phyloP scores from a whole-genome alignment of 2,113 vertebrate genomes.

The Chloropsis cyanopogon region DNA sequence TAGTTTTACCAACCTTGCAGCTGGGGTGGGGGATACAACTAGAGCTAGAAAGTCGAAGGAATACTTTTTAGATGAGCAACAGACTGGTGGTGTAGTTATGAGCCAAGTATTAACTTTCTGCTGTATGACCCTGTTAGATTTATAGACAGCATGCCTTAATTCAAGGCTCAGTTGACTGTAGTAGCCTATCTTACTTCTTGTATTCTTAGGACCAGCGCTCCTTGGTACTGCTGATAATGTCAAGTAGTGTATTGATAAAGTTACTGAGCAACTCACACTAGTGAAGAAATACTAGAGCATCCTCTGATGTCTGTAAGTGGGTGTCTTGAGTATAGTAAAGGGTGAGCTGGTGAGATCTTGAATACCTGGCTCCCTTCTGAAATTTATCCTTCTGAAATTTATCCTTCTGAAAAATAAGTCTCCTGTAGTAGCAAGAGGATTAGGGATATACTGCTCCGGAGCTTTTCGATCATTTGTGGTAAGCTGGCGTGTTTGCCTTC shows the following conservation, averaged over 20 bases:
- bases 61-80: neutral
- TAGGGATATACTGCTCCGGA: neutral
- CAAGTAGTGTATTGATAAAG: neutral
- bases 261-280: neutral
- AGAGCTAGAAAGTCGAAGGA: neutral
- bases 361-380: neutral
- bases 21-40: rapidly evolving
- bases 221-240: neutral
- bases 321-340: neutral
- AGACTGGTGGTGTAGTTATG: neutral
- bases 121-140: neutral
- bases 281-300: neutral
- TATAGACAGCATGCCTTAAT: neutral
- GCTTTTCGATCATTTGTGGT: neutral
- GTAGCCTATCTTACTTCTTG: neutral
- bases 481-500: neutral
- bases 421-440: neutral
- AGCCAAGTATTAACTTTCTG: neutral
- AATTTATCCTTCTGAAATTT: neutral
- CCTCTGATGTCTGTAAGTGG: neutral
- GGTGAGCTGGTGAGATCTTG: neutral
- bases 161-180: neutral
- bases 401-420: neutral
- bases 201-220: neutral
- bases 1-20: neutral